Conservation (phyloP, 2,888 invertebrate genomes). For the Cyclophora albipunctata region DNA sequence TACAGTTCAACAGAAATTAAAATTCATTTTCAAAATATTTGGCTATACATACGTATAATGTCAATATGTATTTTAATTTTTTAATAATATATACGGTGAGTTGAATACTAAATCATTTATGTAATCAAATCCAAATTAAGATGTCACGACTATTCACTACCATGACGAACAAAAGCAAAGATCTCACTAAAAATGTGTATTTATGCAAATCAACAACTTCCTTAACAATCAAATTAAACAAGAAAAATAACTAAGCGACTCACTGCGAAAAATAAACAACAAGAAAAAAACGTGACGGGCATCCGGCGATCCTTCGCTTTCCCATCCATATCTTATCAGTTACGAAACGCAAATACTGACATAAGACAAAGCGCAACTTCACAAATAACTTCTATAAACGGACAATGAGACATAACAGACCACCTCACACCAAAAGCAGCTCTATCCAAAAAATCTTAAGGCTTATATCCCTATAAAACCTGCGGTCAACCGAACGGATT, state of each 20-base stretch:
- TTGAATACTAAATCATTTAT: too few relatives aligned
- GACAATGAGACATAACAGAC: conserved; percentile 30
- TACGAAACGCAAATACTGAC: conserved; percentile 54
- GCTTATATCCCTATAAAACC: too few relatives aligned
- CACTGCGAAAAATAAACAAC: conserved; percentile 51
- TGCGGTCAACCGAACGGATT: conserved; percentile 38
- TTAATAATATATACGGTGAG: too few relatives aligned
- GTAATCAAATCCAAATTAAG: too few relatives aligned
- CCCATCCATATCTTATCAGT: conserved; percentile 53
- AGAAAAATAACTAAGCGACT: conserved; percentile 31
- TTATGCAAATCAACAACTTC: neutral
- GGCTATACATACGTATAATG: too few relatives aligned
- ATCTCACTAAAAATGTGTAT: neutral
- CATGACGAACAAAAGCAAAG: too few relatives aligned
- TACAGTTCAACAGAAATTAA: too few relatives aligned
- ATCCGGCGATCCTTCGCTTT: conserved; percentile 32
- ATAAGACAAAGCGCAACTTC: conserved; percentile 60
- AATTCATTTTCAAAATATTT: too few relatives aligned
- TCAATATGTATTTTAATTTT: too few relatives aligned
- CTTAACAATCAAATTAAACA: conserved; percentile 8
- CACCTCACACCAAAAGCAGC: conserved; percentile 12
- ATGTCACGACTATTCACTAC: too few relatives aligned
- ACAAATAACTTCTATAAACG: conserved; percentile 57
- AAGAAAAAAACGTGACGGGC: conserved; percentile 23
- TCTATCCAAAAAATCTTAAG: neutral